Base-by-base conservation (phyloP, 2,113 vertebrate species). In the Sarotherodon lohbergeri region DNA sequence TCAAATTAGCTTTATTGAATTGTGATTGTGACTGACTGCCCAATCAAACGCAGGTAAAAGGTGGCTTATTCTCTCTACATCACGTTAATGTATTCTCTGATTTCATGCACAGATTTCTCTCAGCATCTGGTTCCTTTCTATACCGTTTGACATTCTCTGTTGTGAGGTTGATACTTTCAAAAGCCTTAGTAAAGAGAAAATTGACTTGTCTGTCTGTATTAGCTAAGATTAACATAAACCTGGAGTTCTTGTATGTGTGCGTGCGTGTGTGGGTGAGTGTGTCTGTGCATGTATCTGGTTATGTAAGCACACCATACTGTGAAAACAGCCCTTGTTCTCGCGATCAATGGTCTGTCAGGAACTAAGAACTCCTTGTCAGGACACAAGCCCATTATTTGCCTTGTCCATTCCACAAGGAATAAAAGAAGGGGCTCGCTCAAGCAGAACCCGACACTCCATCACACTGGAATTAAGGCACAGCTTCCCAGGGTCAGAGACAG, bases 371-470 rank as follows among this genome's bases (percentile, higher is more conserved):
- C 90, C 90, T 88, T 89, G 88, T 84, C 90, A 89, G 82, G 87
- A 83, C 87, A 82, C 86, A 88, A 91, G 83, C 80, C 92, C 84
- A 87, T 94, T 89, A 92, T 95, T 93, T 93, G 86, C 80, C 88
- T 89, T 83, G 88, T 93, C 86, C 76, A 63, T 71, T 94, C 50
- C 82, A 83, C 59, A 11, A 86, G 83, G 80, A 86, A 84, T 55
- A 83, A 80, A 87, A 89, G 76, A 88, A 90, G 87, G 84, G 83
- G 61, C n/a, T 86, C 39, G 32, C 81, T 91, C 79, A 71, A 85
- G 90, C 89, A 91, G 88, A 92, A 91, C 88, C 54, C 6, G 3
- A 68, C 68, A 55, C 89, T 84, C 81, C 79, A 88, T 94, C 91
- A 82, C 88, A 81, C 66, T 91, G 86, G 88, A 92, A 92, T 91